These are phyloP conservation scores for Nicator chloris DNA, from an alignment of 2,113 vertebrate species.

Conservation along the genomic window DNA sequence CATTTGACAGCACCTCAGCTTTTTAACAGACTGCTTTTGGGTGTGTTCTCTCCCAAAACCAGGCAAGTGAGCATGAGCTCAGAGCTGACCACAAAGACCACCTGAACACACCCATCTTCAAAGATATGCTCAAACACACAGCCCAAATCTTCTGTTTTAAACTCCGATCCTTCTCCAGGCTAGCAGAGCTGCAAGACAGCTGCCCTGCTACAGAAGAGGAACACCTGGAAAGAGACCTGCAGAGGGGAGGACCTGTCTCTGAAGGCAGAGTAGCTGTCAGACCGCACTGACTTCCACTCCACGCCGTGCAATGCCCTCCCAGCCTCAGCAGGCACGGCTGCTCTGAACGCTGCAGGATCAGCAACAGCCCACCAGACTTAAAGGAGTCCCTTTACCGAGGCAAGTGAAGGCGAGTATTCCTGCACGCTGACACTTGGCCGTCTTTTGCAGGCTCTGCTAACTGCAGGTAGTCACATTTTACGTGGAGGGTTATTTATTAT, in stretches of 20 bases:
- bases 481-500: not conserved
- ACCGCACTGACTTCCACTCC: not conserved
- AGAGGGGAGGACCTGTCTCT: not conserved
- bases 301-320: accelerated
- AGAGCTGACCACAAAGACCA: not conserved
- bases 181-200: not conserved
- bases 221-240: not conserved
- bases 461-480: not conserved
- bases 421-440: not conserved
- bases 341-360: not conserved
- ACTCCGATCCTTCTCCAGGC: not conserved
- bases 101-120: not conserved
- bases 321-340: not conserved
- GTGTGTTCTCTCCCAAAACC: not conserved
- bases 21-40: not conserved
- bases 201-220: not conserved
- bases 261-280: not conserved
- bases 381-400: not conserved
- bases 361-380: not conserved
- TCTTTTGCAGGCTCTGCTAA: not conserved
- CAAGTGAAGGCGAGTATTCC: not conserved
- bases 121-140: not conserved
- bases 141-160: not conserved
- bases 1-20: not conserved
- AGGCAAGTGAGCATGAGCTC: not conserved